Evolutionary conservation across 1,140 invertebrate genomes (phyloP).

Genomic region (Plutomurus gul): DNA sequence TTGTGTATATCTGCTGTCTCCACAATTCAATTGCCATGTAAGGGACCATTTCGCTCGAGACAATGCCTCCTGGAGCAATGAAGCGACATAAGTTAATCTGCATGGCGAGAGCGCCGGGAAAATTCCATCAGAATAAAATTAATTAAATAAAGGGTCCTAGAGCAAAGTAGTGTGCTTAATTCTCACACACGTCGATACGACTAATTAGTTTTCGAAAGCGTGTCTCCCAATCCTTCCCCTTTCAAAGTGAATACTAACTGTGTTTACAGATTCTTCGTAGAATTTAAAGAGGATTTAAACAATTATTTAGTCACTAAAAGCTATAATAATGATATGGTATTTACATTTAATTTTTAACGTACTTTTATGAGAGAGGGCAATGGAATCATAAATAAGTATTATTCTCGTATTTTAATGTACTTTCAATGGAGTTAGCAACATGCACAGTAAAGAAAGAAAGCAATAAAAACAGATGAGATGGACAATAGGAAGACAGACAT

Average conservation of each 20-base stretch:
- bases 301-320: too few species aligned
- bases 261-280: too few species aligned
- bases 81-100: not conserved
- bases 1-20: too few species aligned
- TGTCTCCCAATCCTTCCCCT: not conserved
- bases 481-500: constrained; percentile 8
- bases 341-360: too few species aligned
- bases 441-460: constrained; percentile 23
- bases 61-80: not conserved
- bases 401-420: too few species aligned
- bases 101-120: not conserved
- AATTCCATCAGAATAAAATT: constrained; percentile 14
- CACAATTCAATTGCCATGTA: not conserved
- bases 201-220: constrained; percentile 4
- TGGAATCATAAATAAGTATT: too few species aligned
- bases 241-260: too few species aligned
- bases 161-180: not conserved
- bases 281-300: too few species aligned
- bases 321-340: too few species aligned
- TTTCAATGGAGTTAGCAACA: too few species aligned
- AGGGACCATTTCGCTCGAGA: not conserved
- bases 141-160: constrained; percentile 10
- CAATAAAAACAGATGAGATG: constrained; percentile 34
- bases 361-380: too few species aligned
- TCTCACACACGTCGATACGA: constrained; percentile 19